Conservation (phyloP, 2,888 invertebrate species). For the Rotaria magnacalcarata region DNA sequence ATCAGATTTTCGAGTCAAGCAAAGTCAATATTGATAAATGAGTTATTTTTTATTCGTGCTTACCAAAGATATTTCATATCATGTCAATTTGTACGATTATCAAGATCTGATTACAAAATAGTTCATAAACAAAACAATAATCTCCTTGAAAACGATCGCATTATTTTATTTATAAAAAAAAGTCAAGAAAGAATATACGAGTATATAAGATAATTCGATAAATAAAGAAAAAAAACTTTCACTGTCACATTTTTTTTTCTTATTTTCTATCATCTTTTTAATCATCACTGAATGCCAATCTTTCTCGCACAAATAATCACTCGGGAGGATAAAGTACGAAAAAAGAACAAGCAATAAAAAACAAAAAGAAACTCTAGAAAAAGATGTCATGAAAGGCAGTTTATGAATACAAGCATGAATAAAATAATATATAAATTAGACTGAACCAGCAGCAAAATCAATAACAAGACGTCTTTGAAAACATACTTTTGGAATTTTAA, state of each 20-base stretch:
- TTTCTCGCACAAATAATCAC: not conserved
- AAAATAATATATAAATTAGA: not conserved
- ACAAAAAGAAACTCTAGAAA: not conserved
- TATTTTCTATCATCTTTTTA: not conserved
- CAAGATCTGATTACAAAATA: no score
- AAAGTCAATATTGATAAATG: no score
- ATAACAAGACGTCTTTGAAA: not conserved
- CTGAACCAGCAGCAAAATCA: not conserved
- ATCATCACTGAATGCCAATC: not conserved
- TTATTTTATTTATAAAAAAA: not conserved
- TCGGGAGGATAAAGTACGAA: not conserved
- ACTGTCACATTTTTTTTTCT: not conserved
- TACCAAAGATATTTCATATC: no score
- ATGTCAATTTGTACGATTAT: no score
- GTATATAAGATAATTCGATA: not conserved
- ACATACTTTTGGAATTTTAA: not conserved
- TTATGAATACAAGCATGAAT: not conserved
- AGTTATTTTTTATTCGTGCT: no score
- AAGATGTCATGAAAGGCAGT: not conserved
- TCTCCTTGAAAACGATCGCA: no score
- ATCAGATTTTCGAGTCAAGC: no score
- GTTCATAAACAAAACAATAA: no score
- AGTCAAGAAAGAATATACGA: not conserved
- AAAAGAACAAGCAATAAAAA: not conserved
- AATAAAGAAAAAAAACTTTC: not conserved